Conservation (phyloP, 1,140 invertebrate genomes). For the Physella acuta region DNA sequence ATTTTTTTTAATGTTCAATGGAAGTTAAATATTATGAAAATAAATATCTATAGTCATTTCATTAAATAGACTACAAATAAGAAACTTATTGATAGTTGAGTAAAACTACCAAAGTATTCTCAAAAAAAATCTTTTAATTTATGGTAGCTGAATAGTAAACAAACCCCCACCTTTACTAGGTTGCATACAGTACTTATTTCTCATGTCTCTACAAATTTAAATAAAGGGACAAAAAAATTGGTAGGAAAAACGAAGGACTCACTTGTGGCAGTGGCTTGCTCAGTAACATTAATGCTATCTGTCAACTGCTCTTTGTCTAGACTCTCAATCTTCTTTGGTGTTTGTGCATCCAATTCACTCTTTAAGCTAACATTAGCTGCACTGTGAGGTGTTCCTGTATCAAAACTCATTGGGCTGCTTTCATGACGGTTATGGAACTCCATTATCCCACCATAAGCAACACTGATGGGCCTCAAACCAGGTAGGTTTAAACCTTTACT, state of each 20-base stretch:
- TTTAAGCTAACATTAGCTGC: slow-evolving; percentile 63
- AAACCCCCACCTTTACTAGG: too few species aligned
- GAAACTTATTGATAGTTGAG: too few species aligned
- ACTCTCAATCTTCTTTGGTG: slow-evolving; percentile 43
- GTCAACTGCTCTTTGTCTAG: slow-evolving; percentile 67
- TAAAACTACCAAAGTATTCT: too few species aligned
- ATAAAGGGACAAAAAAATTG: too few species aligned
- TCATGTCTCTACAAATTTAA: too few species aligned
- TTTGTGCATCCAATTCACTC: slow-evolving; percentile 61
- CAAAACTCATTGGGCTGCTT: slow-evolving; percentile 52
- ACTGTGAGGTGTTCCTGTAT: slow-evolving; percentile 52
- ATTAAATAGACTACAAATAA: too few species aligned
- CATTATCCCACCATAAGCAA: slow-evolving; percentile 75
- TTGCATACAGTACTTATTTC: too few species aligned
- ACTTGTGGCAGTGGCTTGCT: slow-evolving; percentile 61
- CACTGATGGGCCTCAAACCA: slow-evolving; percentile 45
- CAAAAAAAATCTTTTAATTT: too few species aligned
- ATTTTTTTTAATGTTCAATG: too few species aligned
- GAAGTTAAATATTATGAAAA: too few species aligned
- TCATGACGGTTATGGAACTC: slow-evolving; percentile 61
- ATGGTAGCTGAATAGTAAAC: too few species aligned
- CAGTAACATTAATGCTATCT: slow-evolving; percentile 60
- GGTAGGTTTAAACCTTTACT: slow-evolving; percentile 50
- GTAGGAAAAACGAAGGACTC: slow-evolving; percentile 34
- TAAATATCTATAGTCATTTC: too few species aligned